Evolutionary conservation across 2,797 vertebrate species (phyloP).

Genomic region (Sibirionetta formosa): DNA sequence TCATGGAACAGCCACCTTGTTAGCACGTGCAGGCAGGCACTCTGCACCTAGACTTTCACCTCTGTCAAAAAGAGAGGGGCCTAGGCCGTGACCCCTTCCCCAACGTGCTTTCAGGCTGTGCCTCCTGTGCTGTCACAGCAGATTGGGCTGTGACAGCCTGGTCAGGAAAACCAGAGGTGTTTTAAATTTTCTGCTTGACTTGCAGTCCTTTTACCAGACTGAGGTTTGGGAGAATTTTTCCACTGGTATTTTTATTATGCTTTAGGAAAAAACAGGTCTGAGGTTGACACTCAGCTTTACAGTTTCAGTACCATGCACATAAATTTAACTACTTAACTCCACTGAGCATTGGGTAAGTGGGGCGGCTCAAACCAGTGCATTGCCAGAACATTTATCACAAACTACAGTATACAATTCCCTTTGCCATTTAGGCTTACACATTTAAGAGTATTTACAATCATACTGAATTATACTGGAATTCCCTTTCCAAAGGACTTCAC

Average conservation of each 20-base stretch:
- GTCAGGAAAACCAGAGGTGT: constrained; percentile 17
- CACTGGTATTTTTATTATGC: constrained; percentile 30
- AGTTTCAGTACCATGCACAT: constrained; percentile 22
- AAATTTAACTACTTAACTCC: constrained; percentile 63
- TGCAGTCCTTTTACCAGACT: constrained; percentile 26
- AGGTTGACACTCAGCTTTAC: constrained; percentile 17
- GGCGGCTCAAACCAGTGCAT: constrained; percentile 25
- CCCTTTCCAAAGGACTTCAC: constrained; percentile 46
- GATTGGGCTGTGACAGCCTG: constrained; percentile 42
- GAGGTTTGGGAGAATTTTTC: constrained; percentile 28
- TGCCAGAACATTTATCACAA: constrained; percentile 56
- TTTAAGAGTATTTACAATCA: constrained; percentile 50
- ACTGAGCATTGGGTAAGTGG: constrained; percentile 35
- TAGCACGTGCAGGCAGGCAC: not conserved
- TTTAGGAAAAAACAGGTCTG: constrained; percentile 27
- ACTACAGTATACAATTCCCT: constrained; percentile 56
- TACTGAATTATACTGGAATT: constrained; percentile 55
- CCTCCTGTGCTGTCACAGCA: constrained; percentile 30
- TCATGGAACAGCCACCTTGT: constrained; percentile 2
- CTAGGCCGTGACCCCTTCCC: not conserved
- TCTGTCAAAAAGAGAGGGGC: constrained; percentile 52
- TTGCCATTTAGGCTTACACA: constrained; percentile 35
- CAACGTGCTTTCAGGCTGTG: not conserved
- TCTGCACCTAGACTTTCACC: not conserved
- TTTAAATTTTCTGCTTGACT: constrained; percentile 56